Conservation (phyloP, 1,140 invertebrate genomes). For the Asobara japonica region DNA sequence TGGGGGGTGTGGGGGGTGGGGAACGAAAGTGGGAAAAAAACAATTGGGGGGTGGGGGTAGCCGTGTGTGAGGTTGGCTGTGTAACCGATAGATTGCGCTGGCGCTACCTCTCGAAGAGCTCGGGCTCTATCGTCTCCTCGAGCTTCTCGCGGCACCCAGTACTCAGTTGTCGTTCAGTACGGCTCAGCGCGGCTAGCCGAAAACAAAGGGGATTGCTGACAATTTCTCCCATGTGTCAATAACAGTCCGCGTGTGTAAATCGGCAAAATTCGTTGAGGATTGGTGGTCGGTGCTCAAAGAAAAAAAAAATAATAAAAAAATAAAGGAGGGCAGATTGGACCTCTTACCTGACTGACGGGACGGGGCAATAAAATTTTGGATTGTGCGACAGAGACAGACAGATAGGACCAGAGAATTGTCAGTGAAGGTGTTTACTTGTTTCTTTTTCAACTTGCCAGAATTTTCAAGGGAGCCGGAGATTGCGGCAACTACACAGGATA, state of each 20-base stretch:
- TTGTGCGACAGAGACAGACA: background rate
- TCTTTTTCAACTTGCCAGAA: too few species aligned
- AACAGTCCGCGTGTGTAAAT: constrained; percentile 28
- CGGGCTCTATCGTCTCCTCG: constrained; percentile 31
- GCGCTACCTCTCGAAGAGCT: constrained; percentile 51
- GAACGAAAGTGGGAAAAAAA: constrained; percentile 18
- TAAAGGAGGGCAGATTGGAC: background rate
- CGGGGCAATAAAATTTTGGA: constrained; percentile 3
- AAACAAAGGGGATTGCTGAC: constrained; percentile 52
- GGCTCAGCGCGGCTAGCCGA: constrained; percentile 64
- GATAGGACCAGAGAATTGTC: background rate
- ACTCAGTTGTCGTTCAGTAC: constrained; percentile 66
- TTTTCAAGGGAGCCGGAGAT: too few species aligned
- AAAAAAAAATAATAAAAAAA: background rate
- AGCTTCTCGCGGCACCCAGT: constrained; percentile 57
- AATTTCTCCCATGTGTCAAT: constrained; percentile 17
- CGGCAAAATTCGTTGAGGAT: background rate
- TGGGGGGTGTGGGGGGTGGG: background rate
- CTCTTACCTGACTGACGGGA: constrained; percentile 11
- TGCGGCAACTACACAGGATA: too few species aligned
- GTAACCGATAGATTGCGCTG: constrained; percentile 62
- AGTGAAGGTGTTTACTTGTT: too few species aligned
- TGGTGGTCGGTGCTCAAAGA: background rate
- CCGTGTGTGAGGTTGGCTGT: constrained; percentile 48
- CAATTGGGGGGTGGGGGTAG: constrained; percentile 40